phyloP scores from a whole-genome alignment of 2,113 vertebrate species.

The Eclectus roratus region DNA sequence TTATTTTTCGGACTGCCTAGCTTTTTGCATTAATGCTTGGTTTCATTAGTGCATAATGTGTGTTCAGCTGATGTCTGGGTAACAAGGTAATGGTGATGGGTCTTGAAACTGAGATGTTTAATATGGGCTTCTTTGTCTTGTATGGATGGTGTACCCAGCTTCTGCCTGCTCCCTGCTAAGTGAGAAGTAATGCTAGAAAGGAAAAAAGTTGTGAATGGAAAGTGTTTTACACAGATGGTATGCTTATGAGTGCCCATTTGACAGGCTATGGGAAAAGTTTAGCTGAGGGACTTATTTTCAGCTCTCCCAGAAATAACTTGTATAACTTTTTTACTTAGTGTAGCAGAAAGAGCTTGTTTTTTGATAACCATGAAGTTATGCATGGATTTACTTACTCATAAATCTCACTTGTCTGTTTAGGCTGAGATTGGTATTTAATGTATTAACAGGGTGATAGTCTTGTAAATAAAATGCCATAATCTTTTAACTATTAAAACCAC shows the following conservation, averaged over 20 bases:
- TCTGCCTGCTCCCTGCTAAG: neutral
- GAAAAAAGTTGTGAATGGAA: constrained; percentile 21
- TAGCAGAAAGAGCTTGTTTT: neutral
- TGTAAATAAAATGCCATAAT: neutral
- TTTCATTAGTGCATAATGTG: neutral
- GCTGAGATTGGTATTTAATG: neutral
- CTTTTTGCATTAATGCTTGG: neutral
- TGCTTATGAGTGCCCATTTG: constrained; percentile 3
- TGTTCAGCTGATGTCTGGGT: neutral
- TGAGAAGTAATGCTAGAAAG: neutral
- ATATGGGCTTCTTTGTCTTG: neutral
- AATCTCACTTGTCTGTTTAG: neutral
- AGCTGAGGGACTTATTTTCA: constrained; percentile 9
- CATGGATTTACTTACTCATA: neutral
- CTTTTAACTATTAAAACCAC: neutral
- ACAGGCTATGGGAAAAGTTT: neutral
- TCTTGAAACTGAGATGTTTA: neutral
- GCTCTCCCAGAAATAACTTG: neutral
- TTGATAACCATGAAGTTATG: neutral
- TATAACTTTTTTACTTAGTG: neutral
- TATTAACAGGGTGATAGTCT: neutral
- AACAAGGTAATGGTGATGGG: neutral
- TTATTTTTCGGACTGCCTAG: neutral
- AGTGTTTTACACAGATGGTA: constrained; percentile 24
- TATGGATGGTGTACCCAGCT: neutral